Percentiles rank a stretch among this genome's conserved stretches.
Conservation (phyloP, 1,140 invertebrate genomes). For the Chrysopa pallens region DNA sequence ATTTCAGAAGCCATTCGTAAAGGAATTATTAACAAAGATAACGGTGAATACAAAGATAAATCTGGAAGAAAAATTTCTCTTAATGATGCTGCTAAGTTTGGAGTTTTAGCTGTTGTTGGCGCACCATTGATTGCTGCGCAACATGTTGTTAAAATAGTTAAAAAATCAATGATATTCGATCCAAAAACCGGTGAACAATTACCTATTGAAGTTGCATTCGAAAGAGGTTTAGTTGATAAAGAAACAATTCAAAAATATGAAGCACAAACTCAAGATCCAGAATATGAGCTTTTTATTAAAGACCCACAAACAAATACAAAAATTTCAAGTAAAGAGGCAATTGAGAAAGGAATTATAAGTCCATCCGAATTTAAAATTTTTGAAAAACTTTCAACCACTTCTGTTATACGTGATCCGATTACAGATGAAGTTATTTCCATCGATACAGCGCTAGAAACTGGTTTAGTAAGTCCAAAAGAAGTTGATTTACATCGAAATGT, state of each 20-base stretch:
- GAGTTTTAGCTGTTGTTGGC: slow-evolving; percentile 48
- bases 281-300: slow-evolving; percentile 1
- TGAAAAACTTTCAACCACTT: neutral
- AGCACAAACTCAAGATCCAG: slow-evolving; percentile 13
- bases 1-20: slow-evolving; percentile 57
- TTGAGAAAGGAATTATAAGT: slow-evolving; percentile 20
- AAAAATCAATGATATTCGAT: slow-evolving; percentile 51
- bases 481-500: slow-evolving; percentile 12
- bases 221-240: slow-evolving; percentile 54
- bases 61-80: slow-evolving; percentile 45
- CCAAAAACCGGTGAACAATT: slow-evolving; percentile 57
- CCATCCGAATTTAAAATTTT: neutral
- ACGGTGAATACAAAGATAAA: slow-evolving; percentile 47
- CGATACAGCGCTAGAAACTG: slow-evolving; percentile 33
- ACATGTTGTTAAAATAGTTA: slow-evolving; percentile 26
- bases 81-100: slow-evolving; percentile 56
- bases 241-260: slow-evolving; percentile 35
- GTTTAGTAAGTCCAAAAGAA: slow-evolving; percentile 24
- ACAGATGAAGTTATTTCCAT: slow-evolving; percentile 27
- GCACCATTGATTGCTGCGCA: slow-evolving; percentile 47
- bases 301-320: slow-evolving; percentile 52
- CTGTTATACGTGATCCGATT: slow-evolving; percentile 23
- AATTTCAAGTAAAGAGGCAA: slow-evolving; percentile 46
- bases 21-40: slow-evolving; percentile 55
- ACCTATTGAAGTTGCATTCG: slow-evolving; percentile 59